phyloP scores from a whole-genome alignment of 2,888 invertebrate species.

The Abscondita cerata region DNA sequence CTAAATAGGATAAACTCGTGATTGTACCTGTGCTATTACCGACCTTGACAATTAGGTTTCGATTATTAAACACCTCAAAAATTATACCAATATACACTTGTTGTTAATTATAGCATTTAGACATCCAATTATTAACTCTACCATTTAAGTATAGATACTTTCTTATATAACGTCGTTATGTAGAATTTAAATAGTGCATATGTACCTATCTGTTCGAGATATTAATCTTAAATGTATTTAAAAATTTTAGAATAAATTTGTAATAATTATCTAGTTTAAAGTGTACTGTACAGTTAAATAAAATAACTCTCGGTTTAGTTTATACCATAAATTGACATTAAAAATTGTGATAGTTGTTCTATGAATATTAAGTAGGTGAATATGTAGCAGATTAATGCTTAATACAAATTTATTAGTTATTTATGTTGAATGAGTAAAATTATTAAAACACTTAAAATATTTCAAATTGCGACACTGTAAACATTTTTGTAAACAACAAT shows the following conservation, averaged over 20 bases:
- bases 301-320: no score
- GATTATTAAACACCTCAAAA: conserved; percentile 21
- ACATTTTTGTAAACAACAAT: no score
- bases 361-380: no score
- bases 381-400: no score
- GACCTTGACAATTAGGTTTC: conserved; percentile 49
- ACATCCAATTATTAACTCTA: neutral
- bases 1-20: conserved; percentile 54
- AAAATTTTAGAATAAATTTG: conserved; percentile 7
- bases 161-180: neutral
- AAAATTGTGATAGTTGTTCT: no score
- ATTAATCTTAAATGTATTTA: neutral
- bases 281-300: conserved; percentile 3
- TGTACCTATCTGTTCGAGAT: neutral
- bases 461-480: no score
- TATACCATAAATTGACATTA: no score
- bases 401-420: no score
- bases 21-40: conserved; percentile 49
- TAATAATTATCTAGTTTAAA: conserved; percentile 2
- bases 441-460: no score
- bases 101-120: neutral
- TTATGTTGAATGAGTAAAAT: no score
- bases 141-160: neutral
- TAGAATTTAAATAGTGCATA: neutral
- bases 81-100: conserved; percentile 2